Conservation (phyloP, 2,888 invertebrate genomes). For the Liopterus haemorrhoidalis region DNA sequence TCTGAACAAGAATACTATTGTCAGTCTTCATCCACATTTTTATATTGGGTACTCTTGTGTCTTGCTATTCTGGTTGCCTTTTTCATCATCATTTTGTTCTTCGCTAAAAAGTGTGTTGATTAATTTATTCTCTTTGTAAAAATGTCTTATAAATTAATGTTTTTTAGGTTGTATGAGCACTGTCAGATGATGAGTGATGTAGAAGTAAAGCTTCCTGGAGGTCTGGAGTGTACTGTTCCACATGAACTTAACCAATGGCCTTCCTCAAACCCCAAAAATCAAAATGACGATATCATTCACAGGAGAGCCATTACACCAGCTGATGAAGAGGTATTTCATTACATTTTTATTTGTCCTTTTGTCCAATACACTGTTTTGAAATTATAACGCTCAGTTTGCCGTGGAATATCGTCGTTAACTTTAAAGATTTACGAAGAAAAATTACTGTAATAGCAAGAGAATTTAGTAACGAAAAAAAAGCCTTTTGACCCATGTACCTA, state of each 20-base stretch:
- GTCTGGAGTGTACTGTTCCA: conserved; percentile 46
- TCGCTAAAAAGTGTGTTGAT: conserved; percentile 20
- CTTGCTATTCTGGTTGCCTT: conserved; percentile 17
- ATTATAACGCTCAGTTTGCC: no score
- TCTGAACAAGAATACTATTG: conserved; percentile 36
- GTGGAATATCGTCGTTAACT: not conserved
- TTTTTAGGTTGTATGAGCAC: conserved; percentile 53
- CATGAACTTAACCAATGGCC: conserved; percentile 33
- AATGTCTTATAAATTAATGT: conserved; percentile 7
- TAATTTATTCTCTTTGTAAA: not conserved
- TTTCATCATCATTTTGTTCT: conserved; percentile 15
- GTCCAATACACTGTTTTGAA: no score
- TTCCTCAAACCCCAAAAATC: conserved; percentile 4
- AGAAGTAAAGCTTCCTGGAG: conserved; percentile 61
- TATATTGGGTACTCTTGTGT: conserved; percentile 15
- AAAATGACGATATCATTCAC: conserved; percentile 12
- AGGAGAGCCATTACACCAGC: conserved; percentile 32
- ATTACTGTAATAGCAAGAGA: no score
- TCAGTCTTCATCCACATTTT: conserved; percentile 18
- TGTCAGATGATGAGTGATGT: conserved; percentile 62
- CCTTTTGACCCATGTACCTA: no score
- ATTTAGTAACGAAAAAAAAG: no score
- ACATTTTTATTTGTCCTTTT: not conserved
- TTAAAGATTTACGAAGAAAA: no score
- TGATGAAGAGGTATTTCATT: conserved; percentile 35